Percentiles rank a stretch among this genome's conserved stretches.
phyloP scores from a whole-genome alignment of 2,888 invertebrate species.

The Ethmia dodecea region DNA sequence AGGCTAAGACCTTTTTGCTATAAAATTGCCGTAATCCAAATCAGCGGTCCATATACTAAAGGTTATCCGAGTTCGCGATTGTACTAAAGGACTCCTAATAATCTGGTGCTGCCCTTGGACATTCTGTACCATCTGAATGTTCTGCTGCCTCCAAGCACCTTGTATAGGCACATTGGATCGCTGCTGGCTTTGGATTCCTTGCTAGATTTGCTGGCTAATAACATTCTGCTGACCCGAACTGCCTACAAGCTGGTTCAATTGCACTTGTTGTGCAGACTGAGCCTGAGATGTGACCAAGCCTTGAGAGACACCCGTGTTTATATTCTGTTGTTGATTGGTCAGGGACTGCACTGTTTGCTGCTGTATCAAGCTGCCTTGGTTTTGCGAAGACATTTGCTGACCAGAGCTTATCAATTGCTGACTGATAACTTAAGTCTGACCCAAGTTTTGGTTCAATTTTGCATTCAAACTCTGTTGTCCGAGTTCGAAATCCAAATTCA shows the following conservation, averaged over 20 bases:
- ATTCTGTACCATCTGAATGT: conserved; percentile 72
- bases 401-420: conserved; percentile 71
- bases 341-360: conserved; percentile 65
- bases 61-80: conserved; percentile 61
- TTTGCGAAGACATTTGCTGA: conserved; percentile 64
- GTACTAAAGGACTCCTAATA: conserved; percentile 64
- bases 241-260: conserved; percentile 64
- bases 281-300: conserved; percentile 57
- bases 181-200: conserved; percentile 62
- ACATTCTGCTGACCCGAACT: conserved; percentile 56
- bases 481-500: too few relatives aligned
- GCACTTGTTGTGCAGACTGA: conserved; percentile 52
- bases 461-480: conserved; percentile 65
- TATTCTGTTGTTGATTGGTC: conserved; percentile 61
- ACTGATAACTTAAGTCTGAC: conserved; percentile 59
- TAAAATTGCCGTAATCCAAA: too few relatives aligned
- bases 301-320: conserved; percentile 66
- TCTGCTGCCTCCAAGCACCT: conserved; percentile 68
- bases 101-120: conserved; percentile 74
- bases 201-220: conserved; percentile 71
- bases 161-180: conserved; percentile 52
- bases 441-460: conserved; percentile 61
- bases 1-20: too few relatives aligned
- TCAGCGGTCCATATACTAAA: too few relatives aligned
- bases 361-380: conserved; percentile 57